Percentiles rank a stretch among this genome's conserved stretches.
Evolutionary conservation across 1,140 invertebrate genomes (phyloP).

Genomic region (Cherax quadricarinatus): DNA sequence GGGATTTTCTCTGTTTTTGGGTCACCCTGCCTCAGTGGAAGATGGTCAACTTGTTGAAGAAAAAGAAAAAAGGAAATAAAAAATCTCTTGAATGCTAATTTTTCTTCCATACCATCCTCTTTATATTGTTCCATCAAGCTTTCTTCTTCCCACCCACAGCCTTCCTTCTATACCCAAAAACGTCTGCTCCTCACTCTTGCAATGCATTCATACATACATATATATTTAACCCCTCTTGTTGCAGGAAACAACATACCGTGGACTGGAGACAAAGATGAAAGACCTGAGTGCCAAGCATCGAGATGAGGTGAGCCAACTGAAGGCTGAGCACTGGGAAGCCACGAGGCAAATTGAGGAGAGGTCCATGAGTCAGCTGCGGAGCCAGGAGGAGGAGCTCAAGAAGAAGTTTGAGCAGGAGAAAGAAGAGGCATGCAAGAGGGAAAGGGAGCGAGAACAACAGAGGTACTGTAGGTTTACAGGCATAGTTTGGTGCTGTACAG

Average conservation of each 20-base stretch:
- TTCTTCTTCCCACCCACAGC: no score
- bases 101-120: no score
- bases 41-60: no score
- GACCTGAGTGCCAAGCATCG: slow-evolving; percentile 65
- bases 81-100: no score
- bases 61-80: no score
- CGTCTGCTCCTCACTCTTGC: no score
- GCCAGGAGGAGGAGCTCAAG: slow-evolving; percentile 42
- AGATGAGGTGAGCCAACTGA: slow-evolving; percentile 66
- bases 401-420: slow-evolving; percentile 63
- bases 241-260: slow-evolving; percentile 67
- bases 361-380: background rate
- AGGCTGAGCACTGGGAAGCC: slow-evolving; percentile 70
- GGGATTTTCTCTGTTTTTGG: no score
- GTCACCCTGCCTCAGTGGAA: no score
- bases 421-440: slow-evolving; percentile 59
- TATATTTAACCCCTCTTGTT: background rate
- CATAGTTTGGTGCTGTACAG: background rate
- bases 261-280: slow-evolving; percentile 70
- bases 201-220: no score
- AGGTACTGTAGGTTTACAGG: slow-evolving; percentile 19
- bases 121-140: no score
- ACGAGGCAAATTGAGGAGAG: slow-evolving; percentile 50
- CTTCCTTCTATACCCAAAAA: no score
- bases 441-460: slow-evolving; percentile 63